Evolutionary conservation across 2,113 vertebrate genomes (phyloP).

Genomic region (Sinocyclocheilus anophthalmus): DNA sequence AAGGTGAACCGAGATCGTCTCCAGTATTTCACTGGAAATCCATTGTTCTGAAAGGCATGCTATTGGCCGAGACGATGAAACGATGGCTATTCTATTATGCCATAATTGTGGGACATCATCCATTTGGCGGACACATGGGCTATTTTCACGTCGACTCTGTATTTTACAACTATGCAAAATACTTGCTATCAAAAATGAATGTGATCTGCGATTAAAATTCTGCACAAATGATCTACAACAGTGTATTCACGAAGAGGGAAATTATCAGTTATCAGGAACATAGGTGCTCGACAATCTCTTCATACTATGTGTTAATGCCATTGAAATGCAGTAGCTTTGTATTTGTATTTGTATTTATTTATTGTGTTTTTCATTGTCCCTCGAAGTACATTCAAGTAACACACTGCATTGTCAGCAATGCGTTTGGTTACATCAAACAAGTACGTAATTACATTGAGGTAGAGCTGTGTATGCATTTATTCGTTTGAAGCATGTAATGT

Average conservation of each 20-base stretch:
- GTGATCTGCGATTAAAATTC: slow-evolving; percentile 51
- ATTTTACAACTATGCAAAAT: slow-evolving; percentile 63
- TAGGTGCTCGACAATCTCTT: slow-evolving; percentile 61
- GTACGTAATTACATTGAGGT: slow-evolving; percentile 66
- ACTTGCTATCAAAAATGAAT: slow-evolving; percentile 43
- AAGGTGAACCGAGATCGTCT: slow-evolving; percentile 98
- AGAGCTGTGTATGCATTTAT: slow-evolving; percentile 67
- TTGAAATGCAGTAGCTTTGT: slow-evolving; percentile 54
- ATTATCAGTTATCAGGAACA: slow-evolving; percentile 35
- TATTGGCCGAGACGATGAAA: slow-evolving; percentile 37
- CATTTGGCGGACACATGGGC: slow-evolving; percentile 35
- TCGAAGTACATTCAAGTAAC: slow-evolving; percentile 30
- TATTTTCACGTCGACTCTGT: slow-evolving; percentile 40
- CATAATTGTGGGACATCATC: slow-evolving; percentile 47
- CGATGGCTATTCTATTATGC: slow-evolving; percentile 44
- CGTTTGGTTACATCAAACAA: slow-evolving; percentile 58
- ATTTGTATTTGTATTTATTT: slow-evolving; percentile 68
- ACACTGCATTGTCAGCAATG: slow-evolving; percentile 48
- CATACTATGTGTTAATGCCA: slow-evolving; percentile 49
- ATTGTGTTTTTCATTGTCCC: slow-evolving; percentile 58
- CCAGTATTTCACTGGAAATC: slow-evolving; percentile 97
- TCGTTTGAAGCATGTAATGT: slow-evolving; percentile 74
- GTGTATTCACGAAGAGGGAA: slow-evolving; percentile 8
- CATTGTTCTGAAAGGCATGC: slow-evolving; percentile 86
- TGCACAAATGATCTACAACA: slow-evolving; percentile 46